These are phyloP conservation scores for Neoniphon sammara DNA, from an alignment of 2,797 vertebrate species.

Conservation along the genomic window DNA sequence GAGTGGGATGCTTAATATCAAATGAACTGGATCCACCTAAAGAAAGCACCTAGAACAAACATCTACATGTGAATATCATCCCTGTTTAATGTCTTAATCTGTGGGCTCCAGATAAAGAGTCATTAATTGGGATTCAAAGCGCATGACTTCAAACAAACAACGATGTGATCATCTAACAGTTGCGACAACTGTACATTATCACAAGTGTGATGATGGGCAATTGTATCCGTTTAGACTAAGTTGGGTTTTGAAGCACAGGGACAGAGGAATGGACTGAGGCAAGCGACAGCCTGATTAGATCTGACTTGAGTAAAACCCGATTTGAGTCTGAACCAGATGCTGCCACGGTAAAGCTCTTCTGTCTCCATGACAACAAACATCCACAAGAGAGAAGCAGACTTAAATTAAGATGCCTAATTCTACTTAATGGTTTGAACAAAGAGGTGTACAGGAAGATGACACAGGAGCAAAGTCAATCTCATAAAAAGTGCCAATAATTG, in stretches of 20 bases:
- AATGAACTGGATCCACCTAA: neutral
- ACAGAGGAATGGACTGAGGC: constrained; percentile 34
- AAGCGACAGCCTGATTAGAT: constrained; percentile 56
- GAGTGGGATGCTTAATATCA: no score
- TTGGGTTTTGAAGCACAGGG: constrained; percentile 13
- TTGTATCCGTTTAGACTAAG: neutral
- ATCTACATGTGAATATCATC: no score
- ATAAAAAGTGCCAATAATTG: no score
- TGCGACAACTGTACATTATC: neutral
- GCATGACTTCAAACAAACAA: neutral
- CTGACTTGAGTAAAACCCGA: constrained; percentile 50
- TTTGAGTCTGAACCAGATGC: constrained; percentile 56
- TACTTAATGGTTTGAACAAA: constrained; percentile 46
- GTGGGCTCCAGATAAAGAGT: no score
- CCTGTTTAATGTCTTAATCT: no score
- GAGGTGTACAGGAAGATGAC: constrained; percentile 13
- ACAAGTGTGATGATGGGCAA: no score
- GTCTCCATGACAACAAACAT: constrained; percentile 66
- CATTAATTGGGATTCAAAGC: neutral
- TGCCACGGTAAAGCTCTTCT: constrained; percentile 47
- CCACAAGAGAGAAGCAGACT: constrained; percentile 45
- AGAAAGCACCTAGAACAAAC: neutral
- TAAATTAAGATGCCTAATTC: constrained; percentile 50
- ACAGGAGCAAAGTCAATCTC: neutral
- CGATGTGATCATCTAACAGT: neutral